phyloP scores from a whole-genome alignment of 1,140 invertebrate genomes.

The Aphaenogaster floridana region DNA sequence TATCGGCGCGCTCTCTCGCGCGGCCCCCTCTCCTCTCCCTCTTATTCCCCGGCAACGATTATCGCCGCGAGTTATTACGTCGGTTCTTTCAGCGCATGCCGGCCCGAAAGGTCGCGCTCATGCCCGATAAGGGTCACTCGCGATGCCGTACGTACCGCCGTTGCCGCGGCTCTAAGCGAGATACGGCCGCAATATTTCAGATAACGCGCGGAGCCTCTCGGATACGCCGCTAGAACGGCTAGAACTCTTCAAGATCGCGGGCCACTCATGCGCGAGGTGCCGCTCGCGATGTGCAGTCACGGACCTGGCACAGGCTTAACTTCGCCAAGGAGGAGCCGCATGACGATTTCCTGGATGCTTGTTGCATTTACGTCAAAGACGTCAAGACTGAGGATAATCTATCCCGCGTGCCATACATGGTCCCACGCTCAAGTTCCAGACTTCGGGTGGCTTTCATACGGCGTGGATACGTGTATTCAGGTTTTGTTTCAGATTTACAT shows the following conservation, averaged over 20 bases:
- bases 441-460: background rate
- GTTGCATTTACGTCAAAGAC: slow-evolving; percentile 54
- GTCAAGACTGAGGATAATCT: slow-evolving; percentile 52
- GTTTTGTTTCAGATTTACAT: background rate
- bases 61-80: slow-evolving; percentile 80
- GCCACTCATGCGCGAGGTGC: slow-evolving; percentile 45
- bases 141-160: slow-evolving; percentile 67
- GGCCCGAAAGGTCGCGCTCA: slow-evolving; percentile 76
- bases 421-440: background rate
- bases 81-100: slow-evolving; percentile 75
- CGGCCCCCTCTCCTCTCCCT: slow-evolving; percentile 25
- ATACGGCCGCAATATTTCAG: slow-evolving; percentile 77
- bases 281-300: slow-evolving; percentile 59
- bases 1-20: slow-evolving; percentile 66
- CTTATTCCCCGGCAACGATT: slow-evolving; percentile 66
- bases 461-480: background rate
- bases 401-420: background rate
- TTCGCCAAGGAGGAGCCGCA: slow-evolving; percentile 53
- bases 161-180: slow-evolving; percentile 66
- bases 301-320: slow-evolving; percentile 62
- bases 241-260: slow-evolving; percentile 64
- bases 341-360: slow-evolving; percentile 66
- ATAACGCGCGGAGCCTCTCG: slow-evolving; percentile 69
- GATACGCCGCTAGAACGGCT: slow-evolving; percentile 25
- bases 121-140: slow-evolving; percentile 79